Evolutionary conservation across 2,888 invertebrate genomes (phyloP), one percentile per base, ranked within the genome.

Genomic region (Catonia carolina): DNA sequence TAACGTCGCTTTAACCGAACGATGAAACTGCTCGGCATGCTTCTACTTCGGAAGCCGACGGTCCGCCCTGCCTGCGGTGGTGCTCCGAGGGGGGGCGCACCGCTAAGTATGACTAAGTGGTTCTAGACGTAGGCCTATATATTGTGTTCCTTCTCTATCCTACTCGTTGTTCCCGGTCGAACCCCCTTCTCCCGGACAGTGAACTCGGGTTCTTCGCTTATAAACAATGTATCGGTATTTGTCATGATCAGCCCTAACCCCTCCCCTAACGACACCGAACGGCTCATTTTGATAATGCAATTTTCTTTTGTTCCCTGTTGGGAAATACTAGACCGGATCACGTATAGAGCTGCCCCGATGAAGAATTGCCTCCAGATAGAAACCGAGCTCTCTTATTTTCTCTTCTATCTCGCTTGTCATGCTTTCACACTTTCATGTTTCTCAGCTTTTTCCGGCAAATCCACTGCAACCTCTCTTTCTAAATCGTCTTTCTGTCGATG

Each of bases 221-320:
- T 58, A 58, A 58, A 55, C 60, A 50, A 53, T 53, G 56, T 56
- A 62, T 62, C 55, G 62, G 61, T 56, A 61, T 62, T 62, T 61
- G 59, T 62, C 61, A 62, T 61, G 58, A 58, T 55, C 60, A 54
- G 39, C 52, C 35, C 36, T 41, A 42, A 31, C 58, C 60, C 56
- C 56, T 53, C 22, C 55, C 56, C 53, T 51, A 36, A 45, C 55
- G 41, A 53, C 58, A 41, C 39, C 50, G 45, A 36, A 49, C 48
- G 35, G 33, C 54, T 58, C 54, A 58, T 58, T 58, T 45, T 42
- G 49, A 54, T 58, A 58, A 58, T 58, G 54, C 50, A 50, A 54
- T 54, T 58, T 50, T 50, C 50, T 45, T 45, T 45, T 27, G 45
- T 45, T 37, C 45, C 27, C 45, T 45, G 45, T 27, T 45, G 45